Evolutionary conservation across 2,797 vertebrate species (phyloP).

Genomic region (Anableps anableps): DNA sequence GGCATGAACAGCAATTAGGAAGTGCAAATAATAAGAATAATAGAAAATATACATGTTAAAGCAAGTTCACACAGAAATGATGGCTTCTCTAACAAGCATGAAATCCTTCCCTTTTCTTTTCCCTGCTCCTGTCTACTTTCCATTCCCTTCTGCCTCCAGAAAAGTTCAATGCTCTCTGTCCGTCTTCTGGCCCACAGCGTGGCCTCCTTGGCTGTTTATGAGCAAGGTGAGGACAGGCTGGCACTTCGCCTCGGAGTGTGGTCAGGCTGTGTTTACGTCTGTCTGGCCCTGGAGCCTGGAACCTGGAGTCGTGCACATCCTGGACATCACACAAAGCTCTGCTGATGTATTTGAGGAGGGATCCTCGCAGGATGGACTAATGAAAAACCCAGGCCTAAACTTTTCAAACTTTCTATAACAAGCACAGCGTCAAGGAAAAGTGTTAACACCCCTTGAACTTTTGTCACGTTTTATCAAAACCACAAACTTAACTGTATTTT

Average conservation of each 20-base stretch:
- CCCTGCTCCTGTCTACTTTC: background rate
- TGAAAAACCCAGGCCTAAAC: slow-evolving; percentile 43
- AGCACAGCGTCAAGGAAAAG: background rate
- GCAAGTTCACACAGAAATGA: slow-evolving; percentile 31
- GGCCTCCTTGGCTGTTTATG: slow-evolving; percentile 70
- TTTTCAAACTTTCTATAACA: background rate
- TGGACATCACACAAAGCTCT: slow-evolving; percentile 65
- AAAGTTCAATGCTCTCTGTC: slow-evolving; percentile 54
- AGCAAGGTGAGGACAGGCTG: slow-evolving; percentile 73
- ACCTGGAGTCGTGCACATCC: slow-evolving; percentile 60
- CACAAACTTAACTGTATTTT: background rate
- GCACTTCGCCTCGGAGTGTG: slow-evolving; percentile 73
- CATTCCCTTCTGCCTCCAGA: slow-evolving; percentile 41
- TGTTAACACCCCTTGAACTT: background rate
- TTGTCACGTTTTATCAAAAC: background rate
- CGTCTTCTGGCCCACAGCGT: slow-evolving; percentile 48
- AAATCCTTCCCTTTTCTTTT: slow-evolving; percentile 21
- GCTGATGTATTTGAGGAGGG: slow-evolving; percentile 41
- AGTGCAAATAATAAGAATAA: slow-evolving; percentile 58
- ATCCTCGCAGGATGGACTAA: slow-evolving; percentile 36
- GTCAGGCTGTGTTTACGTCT: slow-evolving; percentile 84
- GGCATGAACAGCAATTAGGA: slow-evolving; percentile 68
- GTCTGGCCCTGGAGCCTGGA: slow-evolving; percentile 77
- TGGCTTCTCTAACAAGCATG: slow-evolving; percentile 60
- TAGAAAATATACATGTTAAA: slow-evolving; percentile 48